These are phyloP conservation scores for Hyalella azteca DNA, from an alignment of 2,888 invertebrate genomes.

Conservation along the genomic window DNA sequence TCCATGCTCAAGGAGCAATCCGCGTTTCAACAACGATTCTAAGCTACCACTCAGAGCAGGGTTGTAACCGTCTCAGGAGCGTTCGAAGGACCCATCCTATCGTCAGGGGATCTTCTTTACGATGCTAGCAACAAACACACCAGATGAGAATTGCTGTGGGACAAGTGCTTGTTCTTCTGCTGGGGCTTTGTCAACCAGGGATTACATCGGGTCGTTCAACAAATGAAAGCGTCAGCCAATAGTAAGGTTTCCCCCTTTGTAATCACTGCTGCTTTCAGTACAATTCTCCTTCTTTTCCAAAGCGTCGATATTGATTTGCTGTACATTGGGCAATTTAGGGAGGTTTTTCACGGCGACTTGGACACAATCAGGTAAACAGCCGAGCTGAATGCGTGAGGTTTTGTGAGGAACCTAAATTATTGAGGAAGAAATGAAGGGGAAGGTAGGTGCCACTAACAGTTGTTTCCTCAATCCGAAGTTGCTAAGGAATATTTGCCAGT, in stretches of 20 bases:
- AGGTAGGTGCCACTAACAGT: too few species aligned
- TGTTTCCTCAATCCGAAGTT: too few species aligned
- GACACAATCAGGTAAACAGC: too few species aligned
- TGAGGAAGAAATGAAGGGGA: too few species aligned
- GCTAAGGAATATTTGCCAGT: too few species aligned
- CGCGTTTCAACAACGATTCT: background rate
- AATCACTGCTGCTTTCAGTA: background rate
- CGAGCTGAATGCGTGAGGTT: too few species aligned
- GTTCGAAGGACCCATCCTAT: slow-evolving; percentile 14
- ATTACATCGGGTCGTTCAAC: slow-evolving; percentile 28
- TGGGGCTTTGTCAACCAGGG: slow-evolving; percentile 26
- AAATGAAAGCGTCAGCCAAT: slow-evolving; percentile 13
- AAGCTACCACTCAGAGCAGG: background rate
- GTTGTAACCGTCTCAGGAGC: slow-evolving; percentile 12
- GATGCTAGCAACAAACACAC: slow-evolving; percentile 26
- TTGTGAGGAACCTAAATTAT: too few species aligned
- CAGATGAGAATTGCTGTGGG: slow-evolving; percentile 24
- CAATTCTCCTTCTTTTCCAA: too few species aligned
- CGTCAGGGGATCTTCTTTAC: slow-evolving; percentile 32
- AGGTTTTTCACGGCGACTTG: too few species aligned
- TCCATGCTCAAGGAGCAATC: too few species aligned
- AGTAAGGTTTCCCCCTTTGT: slow-evolving; percentile 6
- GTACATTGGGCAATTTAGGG: too few species aligned
- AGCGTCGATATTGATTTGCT: too few species aligned
- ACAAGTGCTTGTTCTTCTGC: slow-evolving; percentile 12